Percentiles rank a stretch among this genome's conserved stretches.
Evolutionary conservation across 2,888 invertebrate genomes (phyloP).

Genomic region (Dilophus febrilis): DNA sequence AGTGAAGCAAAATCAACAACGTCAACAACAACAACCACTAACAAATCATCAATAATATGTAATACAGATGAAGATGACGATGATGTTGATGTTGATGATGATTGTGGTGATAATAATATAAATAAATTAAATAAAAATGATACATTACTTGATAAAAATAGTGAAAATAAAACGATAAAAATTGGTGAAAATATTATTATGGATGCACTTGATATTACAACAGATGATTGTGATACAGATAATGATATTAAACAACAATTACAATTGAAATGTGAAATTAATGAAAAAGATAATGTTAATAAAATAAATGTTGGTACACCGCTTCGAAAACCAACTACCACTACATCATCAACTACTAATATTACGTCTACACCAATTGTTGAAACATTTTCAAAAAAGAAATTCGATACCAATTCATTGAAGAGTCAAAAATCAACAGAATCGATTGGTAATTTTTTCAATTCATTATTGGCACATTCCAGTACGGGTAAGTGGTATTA

Average conservation of each 20-base stretch:
- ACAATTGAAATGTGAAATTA: no score
- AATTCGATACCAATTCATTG: conserved; percentile 8
- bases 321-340: no score
- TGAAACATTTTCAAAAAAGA: conserved; percentile 7
- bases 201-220: no score
- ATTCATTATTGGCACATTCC: conserved; percentile 25
- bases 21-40: background rate
- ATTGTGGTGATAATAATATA: background rate
- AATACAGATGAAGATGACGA: background rate
- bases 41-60: background rate
- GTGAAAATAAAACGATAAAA: no score
- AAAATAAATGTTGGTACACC: no score
- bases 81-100: background rate
- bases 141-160: no score
- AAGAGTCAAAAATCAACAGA: conserved; percentile 14
- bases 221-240: background rate
- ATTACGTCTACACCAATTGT: no score
- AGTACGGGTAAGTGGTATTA: conserved; percentile 27
- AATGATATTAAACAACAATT: background rate
- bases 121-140: no score
- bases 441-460: conserved; percentile 29
- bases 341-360: no score
- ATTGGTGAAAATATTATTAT: no score
- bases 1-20: no score
- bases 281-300: no score